Evolutionary conservation across 2,888 invertebrate species (phyloP), one percentile per base, ranked within the genome.

Genomic region (Drosophila merina): DNA sequence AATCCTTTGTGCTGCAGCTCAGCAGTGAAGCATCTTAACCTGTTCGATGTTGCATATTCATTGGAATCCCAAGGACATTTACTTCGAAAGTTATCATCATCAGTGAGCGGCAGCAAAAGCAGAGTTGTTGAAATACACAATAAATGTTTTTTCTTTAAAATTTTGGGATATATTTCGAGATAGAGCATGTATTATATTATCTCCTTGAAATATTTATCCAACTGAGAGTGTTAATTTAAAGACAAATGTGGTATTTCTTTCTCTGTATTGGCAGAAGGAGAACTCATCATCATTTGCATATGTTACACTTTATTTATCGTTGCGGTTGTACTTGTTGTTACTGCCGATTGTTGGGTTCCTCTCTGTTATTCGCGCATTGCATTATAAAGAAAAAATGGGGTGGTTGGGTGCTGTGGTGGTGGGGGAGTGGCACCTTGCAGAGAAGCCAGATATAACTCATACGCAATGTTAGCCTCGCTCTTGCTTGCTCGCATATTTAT

Each of bases 261-360:
- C 60, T 59, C 47, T 60, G 64, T 25, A 51, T 30, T 14, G 14
- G 10, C 52, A 45, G 25, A 31, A 14, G 26, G 2, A 49, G 52
- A 47, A 48, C 51, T 33, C 82, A 86, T 80, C 82, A 85, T 87
- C 83, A 87, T 87, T 87, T 83, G 83, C 83, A 87, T 83, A 87
- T 85, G 88, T 83, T 83, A 87, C 83, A 79, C 62, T 74, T 87
- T 83, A 85, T 87, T 87, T 87, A 85, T 87, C 85, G 74, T 82
- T 75, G 66, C 57, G 71, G 64, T 59, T 63, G 57, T 67, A 36
- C 54, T 55, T 64, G 56, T 45, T 44, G 55, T 25, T 57, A 14
- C 31, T 62, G 57, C 36, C 48, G 49, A 52, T 10, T 57, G 59
- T 57, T 58, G 51, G 9, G 38, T 31, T 72, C 57, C 44, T 58